Evolutionary conservation across 2,113 vertebrate species (phyloP), one percentile per base, ranked within the genome.

Genomic region (Hymenochirus boettgeri): DNA sequence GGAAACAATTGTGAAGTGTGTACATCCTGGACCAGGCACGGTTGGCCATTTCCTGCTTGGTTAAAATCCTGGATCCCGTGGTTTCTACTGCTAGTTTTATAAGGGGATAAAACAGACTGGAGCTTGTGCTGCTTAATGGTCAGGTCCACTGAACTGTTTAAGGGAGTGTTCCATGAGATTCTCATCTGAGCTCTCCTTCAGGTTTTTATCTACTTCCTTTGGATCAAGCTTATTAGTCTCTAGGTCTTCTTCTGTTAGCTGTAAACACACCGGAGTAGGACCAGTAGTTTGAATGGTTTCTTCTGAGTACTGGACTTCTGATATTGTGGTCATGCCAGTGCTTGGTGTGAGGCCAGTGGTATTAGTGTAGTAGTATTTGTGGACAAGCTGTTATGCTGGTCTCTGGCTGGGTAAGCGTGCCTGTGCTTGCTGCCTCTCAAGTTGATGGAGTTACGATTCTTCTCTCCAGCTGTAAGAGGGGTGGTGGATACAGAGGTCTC

Each of bases 91-190:
- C 94, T 72, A 99, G 90, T 77, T 98, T 98, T 82, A 99, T 98
- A 71, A 99, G 88, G 0, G 96, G 96, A 70, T 98, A 98, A 4
- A 99, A 90, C 54, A 99, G 80, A 73, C 92, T 96, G 76, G 95
- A 95, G 73, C 92, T 93, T 39, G 93, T 96, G 17, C 92, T 93
- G 78, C 92, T 94, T 55, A 99, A 89, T 0, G 93, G 71, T 99
- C 96, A 12, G 94, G 92, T 10, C 91, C 97, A 1, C 95, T 98
- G 74, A 99, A 99, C 81, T 98, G 96, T 73, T 99, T 99, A 70
- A 97, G 92, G 1, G 95, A 98, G 77, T 98, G 95, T 76, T 99
- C 96, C 95, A 98, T 98, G 70, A 99, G 85, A 75, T 99, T 99
- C 83, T 99, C 96, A 65, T 99, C 96, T 3, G 96, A 99, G 74